A percentile compares a stretch with the other conserved stretches of the same genome.
phyloP scores from a whole-genome alignment of 1,140 invertebrate species.

The Drosophila kanapiae region DNA sequence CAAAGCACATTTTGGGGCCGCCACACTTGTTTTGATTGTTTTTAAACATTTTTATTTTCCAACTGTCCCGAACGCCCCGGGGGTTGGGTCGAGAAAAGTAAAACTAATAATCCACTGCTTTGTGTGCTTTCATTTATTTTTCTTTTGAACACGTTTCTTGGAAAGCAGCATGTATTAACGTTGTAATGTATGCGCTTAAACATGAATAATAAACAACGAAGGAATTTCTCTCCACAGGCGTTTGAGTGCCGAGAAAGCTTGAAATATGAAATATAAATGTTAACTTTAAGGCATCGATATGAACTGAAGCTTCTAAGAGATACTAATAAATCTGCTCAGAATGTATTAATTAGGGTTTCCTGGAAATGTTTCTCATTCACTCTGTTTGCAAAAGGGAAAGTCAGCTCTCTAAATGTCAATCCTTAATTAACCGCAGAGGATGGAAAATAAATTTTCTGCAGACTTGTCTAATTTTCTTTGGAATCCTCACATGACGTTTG shows the following conservation, averaged over 20 bases:
- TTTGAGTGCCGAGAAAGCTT: neutral
- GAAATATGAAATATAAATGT: slow-evolving; percentile 4
- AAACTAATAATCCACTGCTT: slow-evolving; percentile 39
- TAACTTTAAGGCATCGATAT: neutral
- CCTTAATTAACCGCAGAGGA: neutral
- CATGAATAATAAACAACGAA: slow-evolving; percentile 9
- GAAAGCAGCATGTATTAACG: slow-evolving; percentile 17
- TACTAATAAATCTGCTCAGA: neutral
- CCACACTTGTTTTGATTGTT: slow-evolving; percentile 11
- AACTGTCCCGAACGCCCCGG: neutral
- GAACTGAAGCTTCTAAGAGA: neutral
- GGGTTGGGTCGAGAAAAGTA: neutral
- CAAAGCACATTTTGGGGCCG: slow-evolving; percentile 12
- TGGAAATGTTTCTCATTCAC: neutral
- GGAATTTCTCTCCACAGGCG: neutral
- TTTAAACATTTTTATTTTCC: slow-evolving; percentile 14
- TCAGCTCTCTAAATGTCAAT: neutral
- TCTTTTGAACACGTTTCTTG: slow-evolving; percentile 26
- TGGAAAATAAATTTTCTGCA: neutral
- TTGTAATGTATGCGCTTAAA: slow-evolving; percentile 12
- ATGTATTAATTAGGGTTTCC: neutral
- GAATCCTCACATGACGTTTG: neutral
- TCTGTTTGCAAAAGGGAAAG: neutral
- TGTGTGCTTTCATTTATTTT: slow-evolving; percentile 23
- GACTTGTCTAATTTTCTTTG: slow-evolving; percentile 6